Conservation (phyloP, 2,113 vertebrate genomes). For the Rhinolophus ferrumequinum region DNA sequence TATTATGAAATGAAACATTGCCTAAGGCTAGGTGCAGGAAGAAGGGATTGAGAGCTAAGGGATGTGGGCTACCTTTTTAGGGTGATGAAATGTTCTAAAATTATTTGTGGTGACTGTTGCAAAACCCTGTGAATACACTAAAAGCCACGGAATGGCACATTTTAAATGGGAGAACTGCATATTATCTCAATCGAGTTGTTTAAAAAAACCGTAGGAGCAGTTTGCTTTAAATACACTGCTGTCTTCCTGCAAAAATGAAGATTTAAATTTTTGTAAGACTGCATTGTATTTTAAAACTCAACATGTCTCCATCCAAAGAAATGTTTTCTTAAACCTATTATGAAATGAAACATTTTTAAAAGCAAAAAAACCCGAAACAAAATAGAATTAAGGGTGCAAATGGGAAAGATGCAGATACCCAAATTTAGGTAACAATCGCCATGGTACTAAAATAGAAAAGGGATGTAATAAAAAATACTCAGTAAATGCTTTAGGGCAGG, state of each 20-base stretch:
- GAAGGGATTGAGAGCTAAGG: neutral
- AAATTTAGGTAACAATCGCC: neutral
- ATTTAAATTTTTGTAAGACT: neutral
- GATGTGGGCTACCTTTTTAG: neutral
- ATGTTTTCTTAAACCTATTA: neutral
- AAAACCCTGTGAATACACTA: neutral
- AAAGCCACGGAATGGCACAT: neutral
- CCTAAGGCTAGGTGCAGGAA: neutral
- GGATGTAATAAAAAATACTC: neutral
- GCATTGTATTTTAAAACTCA: neutral
- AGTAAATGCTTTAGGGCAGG: neutral
- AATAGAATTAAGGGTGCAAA: conserved; percentile 8
- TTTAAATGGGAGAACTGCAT: neutral
- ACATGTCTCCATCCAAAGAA: neutral
- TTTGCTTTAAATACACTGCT: neutral
- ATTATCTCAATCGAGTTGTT: neutral
- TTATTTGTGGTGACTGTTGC: neutral
- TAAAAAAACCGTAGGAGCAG: neutral
- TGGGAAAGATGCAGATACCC: neutral
- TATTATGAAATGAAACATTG: neutral
- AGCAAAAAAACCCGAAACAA: neutral
- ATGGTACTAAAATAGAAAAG: neutral
- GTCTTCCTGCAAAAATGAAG: neutral
- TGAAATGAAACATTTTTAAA: conserved; percentile 13
- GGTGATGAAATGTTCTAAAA: neutral